Conservation (phyloP, 2,113 vertebrate genomes). For the Sinocyclocheilus anophthalmus region DNA sequence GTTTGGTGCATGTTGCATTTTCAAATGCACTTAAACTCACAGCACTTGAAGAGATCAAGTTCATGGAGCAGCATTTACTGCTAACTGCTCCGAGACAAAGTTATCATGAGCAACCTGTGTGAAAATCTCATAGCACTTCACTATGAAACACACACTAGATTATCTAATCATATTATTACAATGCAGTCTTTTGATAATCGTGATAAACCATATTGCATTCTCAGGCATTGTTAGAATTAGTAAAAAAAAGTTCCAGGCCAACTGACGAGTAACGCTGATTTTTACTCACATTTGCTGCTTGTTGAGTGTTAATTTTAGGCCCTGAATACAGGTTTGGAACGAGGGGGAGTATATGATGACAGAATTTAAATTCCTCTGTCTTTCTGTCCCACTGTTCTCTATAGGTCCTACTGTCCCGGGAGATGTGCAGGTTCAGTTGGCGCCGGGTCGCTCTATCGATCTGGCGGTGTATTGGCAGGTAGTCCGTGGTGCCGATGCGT, state of each 20-base stretch:
- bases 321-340: neutral
- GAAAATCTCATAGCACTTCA: too few species aligned
- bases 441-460: slow-evolving; percentile 62
- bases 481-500: slow-evolving; percentile 77
- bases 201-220: neutral
- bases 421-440: slow-evolving; percentile 52
- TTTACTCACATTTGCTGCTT: too few species aligned
- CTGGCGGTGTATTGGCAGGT: slow-evolving; percentile 75
- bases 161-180: too few species aligned
- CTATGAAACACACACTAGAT: too few species aligned
- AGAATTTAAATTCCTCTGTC: neutral
- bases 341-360: neutral
- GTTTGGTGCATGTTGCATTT: too few species aligned
- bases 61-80: too few species aligned
- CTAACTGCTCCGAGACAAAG: too few species aligned
- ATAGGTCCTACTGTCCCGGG: slow-evolving; percentile 72
- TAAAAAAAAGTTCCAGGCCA: neutral
- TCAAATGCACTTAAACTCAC: too few species aligned
- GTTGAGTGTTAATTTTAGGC: too few species aligned
- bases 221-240: neutral
- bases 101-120: too few species aligned
- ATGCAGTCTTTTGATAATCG: too few species aligned
- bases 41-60: too few species aligned
- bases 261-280: neutral
- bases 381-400: neutral